Evolutionary conservation across 2,888 invertebrate species (phyloP).

Genomic region (Phengaris arion): DNA sequence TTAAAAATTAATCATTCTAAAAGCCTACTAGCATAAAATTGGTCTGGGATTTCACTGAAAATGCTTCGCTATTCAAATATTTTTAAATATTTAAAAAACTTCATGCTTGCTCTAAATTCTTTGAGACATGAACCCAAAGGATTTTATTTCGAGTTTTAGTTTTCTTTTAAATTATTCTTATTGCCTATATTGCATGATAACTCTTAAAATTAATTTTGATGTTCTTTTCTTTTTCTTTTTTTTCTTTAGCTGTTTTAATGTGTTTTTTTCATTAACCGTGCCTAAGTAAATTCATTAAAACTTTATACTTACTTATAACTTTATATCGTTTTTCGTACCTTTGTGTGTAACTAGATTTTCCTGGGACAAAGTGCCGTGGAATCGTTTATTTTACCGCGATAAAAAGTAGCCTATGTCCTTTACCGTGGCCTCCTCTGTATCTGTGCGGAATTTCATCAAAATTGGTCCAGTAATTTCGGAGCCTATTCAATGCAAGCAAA

Average conservation of each 20-base stretch:
- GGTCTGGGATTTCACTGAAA: background rate
- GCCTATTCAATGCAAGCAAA: no score
- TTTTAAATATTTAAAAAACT: constrained; percentile 13
- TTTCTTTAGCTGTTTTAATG: background rate
- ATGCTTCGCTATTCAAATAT: background rate
- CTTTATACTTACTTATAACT: background rate
- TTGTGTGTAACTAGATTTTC: background rate
- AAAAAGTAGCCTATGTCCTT: no score
- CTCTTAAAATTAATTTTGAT: background rate
- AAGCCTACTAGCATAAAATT: constrained; percentile 15
- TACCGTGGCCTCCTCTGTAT: no score
- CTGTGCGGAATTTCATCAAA: no score
- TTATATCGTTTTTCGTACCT: background rate
- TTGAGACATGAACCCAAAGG: constrained; percentile 13
- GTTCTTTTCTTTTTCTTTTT: no score
- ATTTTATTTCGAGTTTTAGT: constrained; percentile 6
- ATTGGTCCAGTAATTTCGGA: no score
- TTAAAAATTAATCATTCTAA: constrained; percentile 20
- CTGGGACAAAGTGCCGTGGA: no score
- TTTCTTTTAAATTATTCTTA: constrained; percentile 1
- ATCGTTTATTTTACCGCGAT: no score
- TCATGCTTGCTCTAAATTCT: constrained; percentile 10
- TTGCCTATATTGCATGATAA: background rate
- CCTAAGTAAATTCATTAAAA: no score
- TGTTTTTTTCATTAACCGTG: background rate